These are phyloP conservation scores for Avahi laniger DNA, from an alignment of 2,797 vertebrate genomes.

Conservation along the genomic window DNA sequence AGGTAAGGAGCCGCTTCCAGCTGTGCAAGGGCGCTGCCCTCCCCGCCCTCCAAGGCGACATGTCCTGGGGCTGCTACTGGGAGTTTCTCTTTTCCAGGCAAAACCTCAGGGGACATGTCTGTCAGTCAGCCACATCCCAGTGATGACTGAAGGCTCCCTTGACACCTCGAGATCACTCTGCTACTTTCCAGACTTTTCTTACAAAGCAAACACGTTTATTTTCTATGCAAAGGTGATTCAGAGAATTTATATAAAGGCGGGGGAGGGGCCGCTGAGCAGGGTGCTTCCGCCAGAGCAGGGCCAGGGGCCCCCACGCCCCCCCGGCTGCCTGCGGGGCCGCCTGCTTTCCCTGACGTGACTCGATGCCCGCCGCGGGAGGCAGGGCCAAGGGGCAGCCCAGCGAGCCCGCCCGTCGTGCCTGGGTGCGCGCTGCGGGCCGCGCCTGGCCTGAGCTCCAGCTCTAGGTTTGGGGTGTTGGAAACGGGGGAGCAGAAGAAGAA, in stretches of 20 bases:
- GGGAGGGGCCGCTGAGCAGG: constrained; percentile 34
- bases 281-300: background rate
- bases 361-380: background rate
- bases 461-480: background rate
- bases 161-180: background rate
- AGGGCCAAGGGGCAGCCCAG: background rate
- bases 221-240: constrained; percentile 80
- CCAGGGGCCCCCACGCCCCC: background rate
- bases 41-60: fast-evolving
- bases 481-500: constrained; percentile 42
- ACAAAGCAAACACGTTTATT: constrained; percentile 81
- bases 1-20: background rate
- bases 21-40: background rate
- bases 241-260: constrained; percentile 77
- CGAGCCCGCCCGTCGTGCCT: background rate
- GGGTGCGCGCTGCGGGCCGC: background rate
- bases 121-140: background rate
- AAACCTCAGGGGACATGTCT: background rate
- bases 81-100: constrained; percentile 50
- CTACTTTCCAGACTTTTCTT: constrained; percentile 74
- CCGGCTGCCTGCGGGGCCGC: background rate
- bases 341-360: background rate
- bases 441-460: constrained; percentile 23
- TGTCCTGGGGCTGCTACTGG: background rate
- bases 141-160: background rate